Evolutionary conservation across 2,888 invertebrate species (phyloP).

Genomic region (Myopa tessellatipennis): DNA sequence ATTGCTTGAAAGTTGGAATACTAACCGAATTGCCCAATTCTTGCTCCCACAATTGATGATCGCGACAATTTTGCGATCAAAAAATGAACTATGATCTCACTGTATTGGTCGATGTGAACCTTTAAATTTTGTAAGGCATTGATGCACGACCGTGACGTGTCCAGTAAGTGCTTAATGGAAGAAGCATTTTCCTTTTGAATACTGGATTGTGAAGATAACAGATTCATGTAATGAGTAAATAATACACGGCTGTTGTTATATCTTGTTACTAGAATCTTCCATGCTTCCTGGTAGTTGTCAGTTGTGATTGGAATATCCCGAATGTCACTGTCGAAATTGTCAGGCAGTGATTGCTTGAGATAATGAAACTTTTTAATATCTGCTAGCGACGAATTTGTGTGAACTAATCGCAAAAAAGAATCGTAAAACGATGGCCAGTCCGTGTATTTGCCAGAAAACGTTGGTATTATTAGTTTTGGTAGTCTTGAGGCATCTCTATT

Average conservation of each 20-base stretch:
- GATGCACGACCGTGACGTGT: constrained; percentile 23
- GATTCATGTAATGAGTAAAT: constrained; percentile 36
- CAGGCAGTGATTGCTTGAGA: constrained; percentile 20
- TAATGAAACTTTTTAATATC: neutral
- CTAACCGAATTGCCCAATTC: constrained; percentile 28
- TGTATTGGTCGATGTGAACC: constrained; percentile 12
- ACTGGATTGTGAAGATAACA: constrained; percentile 20
- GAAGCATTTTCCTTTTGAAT: constrained; percentile 27
- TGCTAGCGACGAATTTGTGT: constrained; percentile 21
- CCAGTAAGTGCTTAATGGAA: constrained; percentile 16
- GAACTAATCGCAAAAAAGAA: constrained; percentile 25
- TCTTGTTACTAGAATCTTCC: constrained; percentile 23
- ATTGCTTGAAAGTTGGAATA: constrained; percentile 8
- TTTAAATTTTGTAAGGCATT: constrained; percentile 30
- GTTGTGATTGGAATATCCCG: constrained; percentile 27
- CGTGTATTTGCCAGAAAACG: constrained; percentile 32
- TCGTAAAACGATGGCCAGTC: constrained; percentile 39
- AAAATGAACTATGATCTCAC: constrained; percentile 15
- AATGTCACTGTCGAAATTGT: constrained; percentile 19
- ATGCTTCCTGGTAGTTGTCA: constrained; percentile 27
- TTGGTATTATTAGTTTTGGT: constrained; percentile 13
- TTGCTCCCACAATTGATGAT: constrained; percentile 35
- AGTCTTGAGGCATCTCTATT: neutral
- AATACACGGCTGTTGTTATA: constrained; percentile 33
- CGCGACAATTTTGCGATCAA: constrained; percentile 32